Base-by-base conservation (phyloP, 2,888 invertebrate genomes). In the Drosophila paracracens region DNA sequence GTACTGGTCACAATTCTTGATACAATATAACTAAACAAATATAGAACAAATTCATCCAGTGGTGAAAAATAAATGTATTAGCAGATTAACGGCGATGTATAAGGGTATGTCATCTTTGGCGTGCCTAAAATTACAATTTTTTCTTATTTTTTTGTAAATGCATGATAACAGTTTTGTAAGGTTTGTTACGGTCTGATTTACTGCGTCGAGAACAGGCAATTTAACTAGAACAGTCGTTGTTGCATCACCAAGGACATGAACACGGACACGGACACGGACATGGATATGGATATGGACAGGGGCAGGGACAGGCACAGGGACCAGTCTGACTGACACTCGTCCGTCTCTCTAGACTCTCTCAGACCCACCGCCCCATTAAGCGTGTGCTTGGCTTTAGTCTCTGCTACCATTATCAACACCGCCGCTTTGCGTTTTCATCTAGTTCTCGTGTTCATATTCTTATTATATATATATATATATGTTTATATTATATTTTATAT, bases 381-480 rank as follows among this genome's bases (percentile, higher is more conserved):
- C 61, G 70, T 67, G 70, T 66, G 66, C 63, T 70, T 64, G 67
- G 78, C 88, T 79, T 83, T 83, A 76, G 87, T 83, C 83, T 73
- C 69, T 74, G 84, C 74, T 74, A 76, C 86, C 83, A 86, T 85
- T 85, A 85, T 89, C 87, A 85, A 83, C 89, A 81, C 83, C 73
- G 64, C 52, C 69, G 76, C 57, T 70, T 69, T 74, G 63, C 68
- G 63, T 76, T 77, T 67, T 64, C 57, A 67, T 66, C 59, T 62
- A 16, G 16, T 66, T 73, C 59, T 66, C 53, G 48, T 58, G 18
- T 57, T 48, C 50, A n/a, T 51, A 29, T 63, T 53, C 58, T 33
- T 64, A 43, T 25, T 54, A 36, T 27, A 5, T 33, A 18, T 52
- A 13, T 46, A 4, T 46, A 43, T 13, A 21, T 21, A 21, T 7